Base-by-base conservation (phyloP, 2,888 invertebrate genomes). In the Lithophane semibrunnea region DNA sequence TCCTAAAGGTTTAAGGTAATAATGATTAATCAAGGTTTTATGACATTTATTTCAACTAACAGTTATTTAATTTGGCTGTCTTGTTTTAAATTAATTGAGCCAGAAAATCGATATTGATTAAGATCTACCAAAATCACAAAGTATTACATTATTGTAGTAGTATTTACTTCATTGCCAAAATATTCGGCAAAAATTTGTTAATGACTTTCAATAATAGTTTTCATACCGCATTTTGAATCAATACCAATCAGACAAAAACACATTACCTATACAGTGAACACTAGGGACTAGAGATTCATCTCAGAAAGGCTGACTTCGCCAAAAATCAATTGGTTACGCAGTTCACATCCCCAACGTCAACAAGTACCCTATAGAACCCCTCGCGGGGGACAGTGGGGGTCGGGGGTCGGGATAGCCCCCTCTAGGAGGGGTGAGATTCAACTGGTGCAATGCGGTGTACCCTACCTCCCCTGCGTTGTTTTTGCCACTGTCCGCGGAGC, bases 371-470 rank as follows among this genome's bases (percentile, higher is more conserved):
- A 85, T 77, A 80, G 87, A 86, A 82, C 78, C 86, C 83, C 80
- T 79, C 80, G 86, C 78, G 84, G 84, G 88, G 84, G 80, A 82
- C 7, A 64, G 78, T 42, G 65, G 69, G 88, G 81, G 18, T 44
- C 60, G 83, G 70, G 77, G 78, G 73, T 69, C 86, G 85, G 79
- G 80, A 78, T 75, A 74, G 80, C 70, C 75, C 84, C 83, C 81
- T 84, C 82, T 83, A 79, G 73, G 79, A 83, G 93, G 94, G 95
- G 94, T 91, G 95, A 95, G 94, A 96, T 96, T 96, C 96, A 96
- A 96, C 96, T 96, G 96, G 96, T 96, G 96, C 96, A 96, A 95
- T 96, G 96, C 96, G 96, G 95, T 94, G 95, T 92, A 91, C 92
- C 93, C 94, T 58, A 64, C 81, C 85, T 63, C 75, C 80, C 87